Conservation (phyloP, 2,888 invertebrate species). For the Hydraecia micacea region DNA sequence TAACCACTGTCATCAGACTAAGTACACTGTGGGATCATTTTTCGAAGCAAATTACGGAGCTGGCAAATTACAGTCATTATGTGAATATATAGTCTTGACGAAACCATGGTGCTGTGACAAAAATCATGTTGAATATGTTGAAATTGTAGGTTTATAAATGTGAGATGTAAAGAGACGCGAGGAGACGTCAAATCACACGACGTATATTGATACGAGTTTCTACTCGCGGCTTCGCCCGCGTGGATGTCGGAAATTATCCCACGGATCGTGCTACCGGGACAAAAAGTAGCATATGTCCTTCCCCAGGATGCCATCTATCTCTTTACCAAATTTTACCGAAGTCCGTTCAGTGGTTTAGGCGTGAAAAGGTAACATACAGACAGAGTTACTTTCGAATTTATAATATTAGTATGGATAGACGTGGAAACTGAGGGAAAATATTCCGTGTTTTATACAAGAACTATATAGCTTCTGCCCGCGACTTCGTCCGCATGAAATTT, state of each 20-base stretch:
- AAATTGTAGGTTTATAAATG: constrained; percentile 52
- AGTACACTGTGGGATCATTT: constrained; percentile 67
- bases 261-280: too few relatives aligned
- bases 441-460: constrained; percentile 9
- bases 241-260: too few relatives aligned
- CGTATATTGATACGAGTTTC: neutral
- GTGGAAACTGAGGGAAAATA: constrained; percentile 4
- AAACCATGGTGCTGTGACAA: constrained; percentile 56
- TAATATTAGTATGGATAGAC: neutral
- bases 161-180: constrained; percentile 29
- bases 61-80: constrained; percentile 66
- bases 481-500: too few relatives aligned
- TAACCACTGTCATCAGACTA: constrained; percentile 72
- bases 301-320: too few relatives aligned
- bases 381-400: too few relatives aligned
- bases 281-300: too few relatives aligned
- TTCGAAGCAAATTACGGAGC: constrained; percentile 69
- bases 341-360: too few relatives aligned
- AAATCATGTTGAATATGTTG: constrained; percentile 57
- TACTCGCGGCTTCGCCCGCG: too few relatives aligned
- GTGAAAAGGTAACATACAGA: too few relatives aligned
- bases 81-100: constrained; percentile 50
- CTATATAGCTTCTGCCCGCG: too few relatives aligned
- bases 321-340: too few relatives aligned
- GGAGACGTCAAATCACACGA: constrained; percentile 23